Percentiles rank a stretch among this genome's conserved stretches.
Evolutionary conservation across 2,113 vertebrate genomes (phyloP).

Genomic region (Tympanuchus pallidicinctus): DNA sequence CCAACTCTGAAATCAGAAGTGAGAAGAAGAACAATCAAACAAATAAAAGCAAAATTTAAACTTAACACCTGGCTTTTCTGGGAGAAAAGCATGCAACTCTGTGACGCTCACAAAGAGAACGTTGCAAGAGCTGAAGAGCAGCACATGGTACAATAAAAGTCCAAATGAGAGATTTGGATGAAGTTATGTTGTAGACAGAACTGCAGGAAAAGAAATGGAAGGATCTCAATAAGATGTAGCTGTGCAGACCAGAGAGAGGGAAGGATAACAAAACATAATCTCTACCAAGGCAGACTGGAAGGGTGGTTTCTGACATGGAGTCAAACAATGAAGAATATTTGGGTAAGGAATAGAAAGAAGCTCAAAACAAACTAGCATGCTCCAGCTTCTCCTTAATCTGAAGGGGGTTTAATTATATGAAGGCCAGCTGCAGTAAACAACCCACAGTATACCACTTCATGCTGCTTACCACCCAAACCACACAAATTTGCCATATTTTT

Average conservation of each 20-base stretch:
- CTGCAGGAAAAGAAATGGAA: neutral
- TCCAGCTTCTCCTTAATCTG: neutral
- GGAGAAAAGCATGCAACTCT: fast-evolving
- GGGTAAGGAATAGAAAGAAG: neutral
- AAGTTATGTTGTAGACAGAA: neutral
- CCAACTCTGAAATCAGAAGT: neutral
- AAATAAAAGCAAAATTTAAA: neutral
- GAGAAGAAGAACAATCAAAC: neutral
- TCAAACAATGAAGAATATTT: neutral
- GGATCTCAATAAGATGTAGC: neutral
- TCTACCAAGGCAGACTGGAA: neutral
- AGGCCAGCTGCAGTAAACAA: neutral
- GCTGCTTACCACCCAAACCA: neutral
- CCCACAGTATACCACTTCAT: neutral
- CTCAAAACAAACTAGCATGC: neutral
- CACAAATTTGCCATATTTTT: neutral
- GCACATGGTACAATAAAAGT: neutral
- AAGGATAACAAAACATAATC: neutral
- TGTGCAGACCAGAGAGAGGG: neutral
- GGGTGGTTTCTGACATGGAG: neutral
- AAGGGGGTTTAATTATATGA: neutral
- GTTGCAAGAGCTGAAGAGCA: neutral
- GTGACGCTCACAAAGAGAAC: neutral
- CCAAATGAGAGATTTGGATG: neutral
- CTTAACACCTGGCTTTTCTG: neutral